These are phyloP conservation scores for Hirtodrosophila confusa DNA, from an alignment of 2,888 invertebrate genomes.

Conservation along the genomic window DNA sequence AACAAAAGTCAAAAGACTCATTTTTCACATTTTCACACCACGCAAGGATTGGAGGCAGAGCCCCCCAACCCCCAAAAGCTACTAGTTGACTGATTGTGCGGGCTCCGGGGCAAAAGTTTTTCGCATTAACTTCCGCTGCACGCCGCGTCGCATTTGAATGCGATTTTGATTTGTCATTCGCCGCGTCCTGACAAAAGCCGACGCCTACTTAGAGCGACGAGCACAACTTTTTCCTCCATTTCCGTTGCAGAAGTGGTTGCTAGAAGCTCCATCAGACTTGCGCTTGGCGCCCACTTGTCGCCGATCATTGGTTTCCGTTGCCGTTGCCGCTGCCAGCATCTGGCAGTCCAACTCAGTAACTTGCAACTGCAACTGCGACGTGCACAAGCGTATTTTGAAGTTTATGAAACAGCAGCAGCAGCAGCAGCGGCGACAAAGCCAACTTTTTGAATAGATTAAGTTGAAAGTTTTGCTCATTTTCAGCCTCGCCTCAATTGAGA, in stretches of 20 bases:
- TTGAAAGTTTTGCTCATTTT: constrained; percentile 80
- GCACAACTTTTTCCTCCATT: constrained; percentile 61
- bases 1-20: constrained; percentile 71
- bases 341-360: constrained; percentile 42
- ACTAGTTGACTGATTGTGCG: constrained; percentile 71
- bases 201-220: constrained; percentile 69
- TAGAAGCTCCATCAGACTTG: constrained; percentile 29
- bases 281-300: constrained; percentile 68
- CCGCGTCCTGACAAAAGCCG: constrained; percentile 73
- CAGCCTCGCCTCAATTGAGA: constrained; percentile 69
- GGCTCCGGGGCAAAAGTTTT: constrained; percentile 68
- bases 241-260: constrained; percentile 47
- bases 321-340: constrained; percentile 28
- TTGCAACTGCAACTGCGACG: constrained; percentile 59
- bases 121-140: constrained; percentile 79
- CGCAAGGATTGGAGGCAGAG: constrained; percentile 22
- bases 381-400: constrained; percentile 80
- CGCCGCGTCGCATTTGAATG: constrained; percentile 80
- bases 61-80: neutral
- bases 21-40: constrained; percentile 76
- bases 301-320: constrained; percentile 81
- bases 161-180: constrained; percentile 81
- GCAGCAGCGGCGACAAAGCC: constrained; percentile 41
- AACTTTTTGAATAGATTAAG: constrained; percentile 82
- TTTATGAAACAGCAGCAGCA: constrained; percentile 75